Evolutionary conservation across 2,797 vertebrate genomes (phyloP).

Genomic region (Lithobates pipiens): DNA sequence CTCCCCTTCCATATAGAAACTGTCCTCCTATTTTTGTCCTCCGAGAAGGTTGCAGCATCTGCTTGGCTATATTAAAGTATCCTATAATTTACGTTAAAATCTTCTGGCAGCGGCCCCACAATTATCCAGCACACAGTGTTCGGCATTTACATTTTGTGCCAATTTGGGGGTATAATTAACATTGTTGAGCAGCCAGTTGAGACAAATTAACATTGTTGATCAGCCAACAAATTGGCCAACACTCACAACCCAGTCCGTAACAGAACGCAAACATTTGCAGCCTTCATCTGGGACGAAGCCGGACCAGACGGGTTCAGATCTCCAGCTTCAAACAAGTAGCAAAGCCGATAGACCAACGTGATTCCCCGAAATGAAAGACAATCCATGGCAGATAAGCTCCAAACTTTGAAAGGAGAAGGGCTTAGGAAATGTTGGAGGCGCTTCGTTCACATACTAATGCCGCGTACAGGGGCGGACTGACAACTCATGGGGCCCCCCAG

Average conservation of each 20-base stretch:
- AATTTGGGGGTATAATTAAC: slow-evolving; percentile 59
- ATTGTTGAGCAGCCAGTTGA: slow-evolving; percentile 56
- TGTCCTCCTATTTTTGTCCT: slow-evolving; percentile 54
- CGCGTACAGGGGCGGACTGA: no score
- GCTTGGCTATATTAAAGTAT: slow-evolving; percentile 53
- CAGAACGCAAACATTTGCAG: slow-evolving; percentile 48
- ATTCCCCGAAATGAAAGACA: no score
- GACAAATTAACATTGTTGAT: no score
- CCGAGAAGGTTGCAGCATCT: slow-evolving; percentile 44
- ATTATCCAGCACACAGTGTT: slow-evolving; percentile 52
- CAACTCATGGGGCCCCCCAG: no score
- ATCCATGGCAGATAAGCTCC: no score
- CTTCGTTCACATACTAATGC: no score
- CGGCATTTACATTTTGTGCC: slow-evolving; percentile 57
- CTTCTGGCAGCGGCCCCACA: slow-evolving; percentile 44
- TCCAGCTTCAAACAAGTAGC: neutral
- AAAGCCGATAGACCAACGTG: no score
- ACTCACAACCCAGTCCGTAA: slow-evolving; percentile 45
- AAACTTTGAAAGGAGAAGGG: no score
- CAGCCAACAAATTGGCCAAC: slow-evolving; percentile 49
- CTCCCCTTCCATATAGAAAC: slow-evolving; percentile 4
- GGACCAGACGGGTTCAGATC: slow-evolving; percentile 11
- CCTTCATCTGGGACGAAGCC: slow-evolving; percentile 7
- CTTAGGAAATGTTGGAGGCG: no score
- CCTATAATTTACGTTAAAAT: slow-evolving; percentile 51